These are phyloP conservation scores for Thera britannica DNA, from an alignment of 2,888 invertebrate species.

Conservation along the genomic window DNA sequence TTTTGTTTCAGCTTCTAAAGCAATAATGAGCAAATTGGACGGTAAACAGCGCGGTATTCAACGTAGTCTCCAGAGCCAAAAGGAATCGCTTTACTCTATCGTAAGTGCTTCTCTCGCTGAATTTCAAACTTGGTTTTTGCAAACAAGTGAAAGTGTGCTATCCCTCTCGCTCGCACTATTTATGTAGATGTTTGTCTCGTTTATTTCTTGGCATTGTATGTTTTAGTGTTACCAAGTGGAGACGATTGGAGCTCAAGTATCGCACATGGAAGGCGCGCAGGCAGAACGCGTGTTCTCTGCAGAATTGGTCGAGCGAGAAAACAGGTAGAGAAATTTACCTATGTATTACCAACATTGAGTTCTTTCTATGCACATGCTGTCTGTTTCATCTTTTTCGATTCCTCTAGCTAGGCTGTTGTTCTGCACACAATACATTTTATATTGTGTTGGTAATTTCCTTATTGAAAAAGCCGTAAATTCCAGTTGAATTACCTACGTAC, in stretches of 20 bases:
- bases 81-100: conserved; percentile 86
- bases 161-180: not conserved
- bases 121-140: not conserved
- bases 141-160: not conserved
- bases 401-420: too few species aligned
- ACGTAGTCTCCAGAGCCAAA: conserved; percentile 80
- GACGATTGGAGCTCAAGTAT: conserved; percentile 69
- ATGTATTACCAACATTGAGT: too few species aligned
- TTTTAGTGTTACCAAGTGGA: conserved; percentile 76
- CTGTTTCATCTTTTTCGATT: too few species aligned
- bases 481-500: too few species aligned
- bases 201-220: not conserved
- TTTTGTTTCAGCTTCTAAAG: conserved; percentile 67
- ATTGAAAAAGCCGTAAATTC: too few species aligned
- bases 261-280: conserved; percentile 74
- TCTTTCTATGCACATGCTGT: too few species aligned
- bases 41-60: conserved; percentile 73
- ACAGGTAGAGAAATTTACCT: conserved; percentile 52
- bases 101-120: conserved; percentile 64
- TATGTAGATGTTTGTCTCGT: not conserved
- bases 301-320: conserved; percentile 65
- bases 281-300: conserved; percentile 69
- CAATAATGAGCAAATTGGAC: conserved; percentile 73
- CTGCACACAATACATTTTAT: too few species aligned
- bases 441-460: too few species aligned